Evolutionary conservation across 2,888 invertebrate species (phyloP).

Genomic region (Aethes cnicana): DNA sequence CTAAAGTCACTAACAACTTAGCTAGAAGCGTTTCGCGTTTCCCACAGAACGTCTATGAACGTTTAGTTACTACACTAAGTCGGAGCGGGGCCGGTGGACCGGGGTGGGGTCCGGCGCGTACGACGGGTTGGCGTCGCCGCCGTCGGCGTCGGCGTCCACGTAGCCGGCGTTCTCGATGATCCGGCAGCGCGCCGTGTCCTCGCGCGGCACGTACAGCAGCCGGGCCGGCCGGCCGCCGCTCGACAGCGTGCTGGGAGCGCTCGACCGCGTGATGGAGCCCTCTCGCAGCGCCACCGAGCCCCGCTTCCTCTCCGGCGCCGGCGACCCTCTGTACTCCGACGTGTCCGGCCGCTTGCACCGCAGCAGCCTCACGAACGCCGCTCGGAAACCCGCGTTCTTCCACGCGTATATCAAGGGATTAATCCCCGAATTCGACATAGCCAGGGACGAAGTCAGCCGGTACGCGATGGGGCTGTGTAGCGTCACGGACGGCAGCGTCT

Average conservation of each 20-base stretch:
- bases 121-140: constrained; percentile 72
- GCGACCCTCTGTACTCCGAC: constrained; percentile 79
- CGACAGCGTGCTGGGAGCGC: constrained; percentile 59
- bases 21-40: constrained; percentile 80
- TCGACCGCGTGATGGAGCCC: constrained; percentile 67
- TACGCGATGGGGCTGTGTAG: constrained; percentile 82
- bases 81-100: constrained; percentile 61
- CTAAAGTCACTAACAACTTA: constrained; percentile 72
- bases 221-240: constrained; percentile 70
- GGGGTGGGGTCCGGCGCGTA: constrained; percentile 76
- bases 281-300: constrained; percentile 76
- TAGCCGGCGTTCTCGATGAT: constrained; percentile 79
- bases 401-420: constrained; percentile 93
- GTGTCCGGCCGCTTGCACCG: constrained; percentile 85
- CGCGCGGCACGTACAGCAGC: constrained; percentile 65
- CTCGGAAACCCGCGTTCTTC: constrained; percentile 90
- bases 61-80: constrained; percentile 62
- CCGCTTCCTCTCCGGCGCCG: constrained; percentile 78
- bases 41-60: constrained; percentile 67
- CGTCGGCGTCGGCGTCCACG: constrained; percentile 65
- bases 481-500: constrained; percentile 78
- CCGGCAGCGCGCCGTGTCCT: constrained; percentile 68
- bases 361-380: constrained; percentile 86
- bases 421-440: constrained; percentile 90
- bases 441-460: constrained; percentile 86